Evolutionary conservation across 2,888 invertebrate species (phyloP).

Genomic region (Plebejus argus): DNA sequence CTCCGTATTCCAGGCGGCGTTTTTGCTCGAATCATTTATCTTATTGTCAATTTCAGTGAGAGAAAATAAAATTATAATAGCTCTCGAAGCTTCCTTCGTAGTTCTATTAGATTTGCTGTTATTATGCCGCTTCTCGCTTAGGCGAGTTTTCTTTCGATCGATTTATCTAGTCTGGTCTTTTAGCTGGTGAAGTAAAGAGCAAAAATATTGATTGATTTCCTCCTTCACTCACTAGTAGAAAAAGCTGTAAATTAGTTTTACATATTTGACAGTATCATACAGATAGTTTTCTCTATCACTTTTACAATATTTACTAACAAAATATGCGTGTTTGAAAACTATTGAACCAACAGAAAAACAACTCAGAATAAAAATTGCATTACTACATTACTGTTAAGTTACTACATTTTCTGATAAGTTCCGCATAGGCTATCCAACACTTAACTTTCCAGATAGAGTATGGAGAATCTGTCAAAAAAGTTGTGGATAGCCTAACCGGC

Average conservation of each 20-base stretch:
- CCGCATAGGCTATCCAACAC: too few species aligned
- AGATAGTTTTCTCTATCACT: too few species aligned
- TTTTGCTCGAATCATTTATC: conserved; percentile 18
- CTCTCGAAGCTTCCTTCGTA: conserved; percentile 2
- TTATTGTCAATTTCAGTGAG: conserved; percentile 26
- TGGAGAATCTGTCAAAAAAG: too few species aligned
- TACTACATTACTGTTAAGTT: not conserved
- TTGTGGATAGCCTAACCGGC: too few species aligned
- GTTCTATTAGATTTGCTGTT: conserved; percentile 15
- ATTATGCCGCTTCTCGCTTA: conserved; percentile 13
- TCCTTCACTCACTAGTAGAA: not conserved
- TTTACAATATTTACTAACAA: not conserved
- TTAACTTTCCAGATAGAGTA: too few species aligned
- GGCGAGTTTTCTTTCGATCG: conserved; percentile 1
- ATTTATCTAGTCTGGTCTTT: not conserved
- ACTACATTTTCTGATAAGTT: too few species aligned
- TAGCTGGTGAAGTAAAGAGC: not conserved
- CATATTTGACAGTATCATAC: too few species aligned
- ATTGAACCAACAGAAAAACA: too few species aligned
- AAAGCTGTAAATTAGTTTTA: too few species aligned
- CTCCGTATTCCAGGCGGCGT: conserved; percentile 1
- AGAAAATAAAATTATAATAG: conserved; percentile 24
- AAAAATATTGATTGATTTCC: too few species aligned
- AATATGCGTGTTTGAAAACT: not conserved
- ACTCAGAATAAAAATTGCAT: not conserved